Evolutionary conservation across 2,888 invertebrate genomes (phyloP).

Genomic region (Steinernema hermaphroditum): DNA sequence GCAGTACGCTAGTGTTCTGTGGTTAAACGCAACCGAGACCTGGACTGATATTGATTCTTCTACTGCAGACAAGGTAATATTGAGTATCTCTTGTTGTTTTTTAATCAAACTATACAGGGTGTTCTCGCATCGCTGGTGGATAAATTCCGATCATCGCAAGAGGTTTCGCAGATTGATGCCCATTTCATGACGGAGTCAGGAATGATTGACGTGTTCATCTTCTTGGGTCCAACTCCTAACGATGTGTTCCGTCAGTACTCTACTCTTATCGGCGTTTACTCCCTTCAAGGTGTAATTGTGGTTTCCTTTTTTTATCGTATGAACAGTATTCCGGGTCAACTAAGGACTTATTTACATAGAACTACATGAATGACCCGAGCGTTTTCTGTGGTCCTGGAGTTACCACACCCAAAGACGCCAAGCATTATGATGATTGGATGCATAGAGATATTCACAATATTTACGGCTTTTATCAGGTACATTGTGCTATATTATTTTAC

Average conservation of each 20-base stretch:
- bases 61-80: slow-evolving; percentile 69
- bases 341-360: slow-evolving; percentile 77
- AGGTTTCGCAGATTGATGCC: slow-evolving; percentile 71
- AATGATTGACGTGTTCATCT: slow-evolving; percentile 86
- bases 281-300: slow-evolving; percentile 71
- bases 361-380: slow-evolving; percentile 99
- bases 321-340: slow-evolving; percentile 76
- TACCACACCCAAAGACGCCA: slow-evolving; percentile 92
- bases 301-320: slow-evolving; percentile 72
- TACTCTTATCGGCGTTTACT: slow-evolving; percentile 82
- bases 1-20: slow-evolving; percentile 84
- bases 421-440: slow-evolving; percentile 85
- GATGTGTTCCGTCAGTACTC: slow-evolving; percentile 88
- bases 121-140: slow-evolving; percentile 68
- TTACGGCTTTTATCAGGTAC: slow-evolving; percentile 78
- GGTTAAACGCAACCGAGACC: slow-evolving; percentile 96
- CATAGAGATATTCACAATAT: slow-evolving; percentile 92
- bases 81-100: too few species aligned
- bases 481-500: slow-evolving; percentile 41
- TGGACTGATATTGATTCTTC: slow-evolving; percentile 83
- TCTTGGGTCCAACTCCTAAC: slow-evolving; percentile 83
- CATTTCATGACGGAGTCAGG: slow-evolving; percentile 98
- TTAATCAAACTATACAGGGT: slow-evolving; percentile 54
- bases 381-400: slow-evolving; percentile 96
- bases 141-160: slow-evolving; percentile 63